Evolutionary conservation across 2,888 invertebrate species (phyloP).

Genomic region (Anaspis maculata): DNA sequence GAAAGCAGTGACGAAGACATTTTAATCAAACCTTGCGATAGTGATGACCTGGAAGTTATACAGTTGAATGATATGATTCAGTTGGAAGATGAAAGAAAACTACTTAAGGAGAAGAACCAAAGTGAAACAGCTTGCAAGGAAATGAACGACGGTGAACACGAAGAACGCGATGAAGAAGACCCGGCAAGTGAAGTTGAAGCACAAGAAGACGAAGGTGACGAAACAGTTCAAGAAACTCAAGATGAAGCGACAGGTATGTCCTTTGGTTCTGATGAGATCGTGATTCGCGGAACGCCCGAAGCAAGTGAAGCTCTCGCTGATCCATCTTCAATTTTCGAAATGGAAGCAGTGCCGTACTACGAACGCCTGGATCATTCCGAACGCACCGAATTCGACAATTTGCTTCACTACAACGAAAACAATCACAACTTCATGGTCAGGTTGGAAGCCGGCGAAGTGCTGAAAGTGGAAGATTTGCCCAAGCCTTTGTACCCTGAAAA

Average conservation of each 20-base stretch:
- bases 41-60: no score
- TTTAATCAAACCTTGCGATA: no score
- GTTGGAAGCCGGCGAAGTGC: neutral
- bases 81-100: constrained; percentile 7
- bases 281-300: no score
- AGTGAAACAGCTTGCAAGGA: no score
- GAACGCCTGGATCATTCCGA: neutral
- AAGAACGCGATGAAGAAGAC: neutral
- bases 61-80: no score
- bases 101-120: no score
- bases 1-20: no score
- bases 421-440: constrained; percentile 1
- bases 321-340: neutral
- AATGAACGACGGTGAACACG: no score
- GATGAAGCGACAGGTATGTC: neutral
- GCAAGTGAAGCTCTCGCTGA: no score
- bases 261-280: neutral
- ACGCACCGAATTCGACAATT: constrained; percentile 6
- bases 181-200: neutral
- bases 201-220: neutral
- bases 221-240: neutral
- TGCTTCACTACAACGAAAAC: constrained; percentile 3
- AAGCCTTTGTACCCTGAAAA: constrained; percentile 15
- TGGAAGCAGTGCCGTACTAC: neutral
- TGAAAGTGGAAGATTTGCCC: constrained; percentile 5